These are phyloP conservation scores for Physella acuta DNA, from an alignment of 1,140 invertebrate genomes.

Conservation along the genomic window DNA sequence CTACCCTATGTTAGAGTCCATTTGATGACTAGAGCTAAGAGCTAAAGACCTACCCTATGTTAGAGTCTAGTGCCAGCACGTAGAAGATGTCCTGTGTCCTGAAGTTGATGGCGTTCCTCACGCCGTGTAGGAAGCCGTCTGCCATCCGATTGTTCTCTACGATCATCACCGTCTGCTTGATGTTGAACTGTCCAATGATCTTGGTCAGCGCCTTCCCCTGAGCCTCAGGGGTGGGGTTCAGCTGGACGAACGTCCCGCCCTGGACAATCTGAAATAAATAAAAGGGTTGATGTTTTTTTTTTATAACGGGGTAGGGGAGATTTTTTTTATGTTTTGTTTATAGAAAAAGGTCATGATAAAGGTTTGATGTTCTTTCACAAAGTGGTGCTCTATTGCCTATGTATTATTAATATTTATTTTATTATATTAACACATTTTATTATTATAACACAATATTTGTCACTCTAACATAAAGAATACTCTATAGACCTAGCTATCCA, in stretches of 20 bases:
- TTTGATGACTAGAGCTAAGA: no score
- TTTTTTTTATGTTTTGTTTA: neutral
- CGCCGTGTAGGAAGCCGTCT: constrained; percentile 32
- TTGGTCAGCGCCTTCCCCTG: constrained; percentile 30
- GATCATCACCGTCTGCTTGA: constrained; percentile 30
- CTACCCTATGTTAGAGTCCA: no score
- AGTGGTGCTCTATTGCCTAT: neutral
- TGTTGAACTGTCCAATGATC: constrained; percentile 33
- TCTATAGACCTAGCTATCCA: no score
- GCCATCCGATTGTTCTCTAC: constrained; percentile 27
- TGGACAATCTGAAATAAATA: constrained; percentile 14
- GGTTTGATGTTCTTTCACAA: neutral
- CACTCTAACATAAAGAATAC: no score
- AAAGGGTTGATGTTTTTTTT: neutral
- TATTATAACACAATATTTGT: neutral
- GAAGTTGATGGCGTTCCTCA: constrained; percentile 15
- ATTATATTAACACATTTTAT: neutral
- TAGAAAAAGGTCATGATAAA: neutral
- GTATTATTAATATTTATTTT: neutral
- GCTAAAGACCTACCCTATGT: no score
- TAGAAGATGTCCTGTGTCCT: constrained; percentile 18
- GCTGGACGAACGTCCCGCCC: neutral
- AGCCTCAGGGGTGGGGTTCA: constrained; percentile 24
- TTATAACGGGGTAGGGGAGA: neutral
- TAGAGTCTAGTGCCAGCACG: neutral